Conservation (phyloP, 35 echinoderm and acorn worm genomes). For the Ptychodera flava region DNA sequence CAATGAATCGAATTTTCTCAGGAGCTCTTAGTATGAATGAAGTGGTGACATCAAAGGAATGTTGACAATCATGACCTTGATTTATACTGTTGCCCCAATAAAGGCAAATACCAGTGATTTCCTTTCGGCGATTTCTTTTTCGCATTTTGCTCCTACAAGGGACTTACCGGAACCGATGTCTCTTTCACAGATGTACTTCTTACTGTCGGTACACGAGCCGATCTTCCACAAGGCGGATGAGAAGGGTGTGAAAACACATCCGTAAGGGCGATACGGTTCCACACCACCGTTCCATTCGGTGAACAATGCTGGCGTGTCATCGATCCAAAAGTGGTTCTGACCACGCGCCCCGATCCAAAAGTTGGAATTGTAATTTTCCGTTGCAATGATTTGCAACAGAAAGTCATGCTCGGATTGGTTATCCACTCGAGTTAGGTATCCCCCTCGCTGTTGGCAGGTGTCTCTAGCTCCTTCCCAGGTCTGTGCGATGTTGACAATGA, state of each 20-base stretch:
- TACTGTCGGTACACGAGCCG: neutral
- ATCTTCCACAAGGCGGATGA: neutral
- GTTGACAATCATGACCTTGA: no score
- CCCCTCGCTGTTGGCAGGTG: neutral
- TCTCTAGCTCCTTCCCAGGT: neutral
- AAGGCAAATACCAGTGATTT: no score
- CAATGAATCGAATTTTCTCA: no score
- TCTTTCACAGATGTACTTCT: neutral
- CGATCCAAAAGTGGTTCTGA: neutral
- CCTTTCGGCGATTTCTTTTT: no score
- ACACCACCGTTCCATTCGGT: neutral
- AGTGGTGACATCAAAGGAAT: no score
- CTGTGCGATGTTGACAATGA: neutral
- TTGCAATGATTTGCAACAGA: neutral
- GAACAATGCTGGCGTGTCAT: neutral
- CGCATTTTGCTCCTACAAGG: no score
- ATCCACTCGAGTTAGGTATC: neutral
- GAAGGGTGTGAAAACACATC: neutral
- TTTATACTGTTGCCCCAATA: no score
- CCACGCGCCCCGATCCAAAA: neutral
- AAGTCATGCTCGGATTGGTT: neutral
- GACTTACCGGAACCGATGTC: neutral
- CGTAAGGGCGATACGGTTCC: neutral
- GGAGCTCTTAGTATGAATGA: no score
- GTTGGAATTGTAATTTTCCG: neutral